phyloP scores from a whole-genome alignment of 2,113 vertebrate species.

The Synodontis membranacea region DNA sequence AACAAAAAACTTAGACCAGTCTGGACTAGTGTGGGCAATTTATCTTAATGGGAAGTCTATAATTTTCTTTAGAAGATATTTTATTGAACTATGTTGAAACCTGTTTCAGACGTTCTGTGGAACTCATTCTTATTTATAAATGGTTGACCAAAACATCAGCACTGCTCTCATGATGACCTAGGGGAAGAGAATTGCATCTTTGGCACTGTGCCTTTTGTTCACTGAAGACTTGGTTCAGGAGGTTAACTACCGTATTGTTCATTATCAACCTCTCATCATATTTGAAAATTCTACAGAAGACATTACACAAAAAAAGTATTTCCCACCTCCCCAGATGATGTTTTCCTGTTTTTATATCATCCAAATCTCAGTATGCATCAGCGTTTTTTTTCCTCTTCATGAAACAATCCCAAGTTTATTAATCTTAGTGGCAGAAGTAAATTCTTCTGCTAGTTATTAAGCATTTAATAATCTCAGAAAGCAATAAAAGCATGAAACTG shows the following conservation, averaged over 20 bases:
- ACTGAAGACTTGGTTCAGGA: neutral
- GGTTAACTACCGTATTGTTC: conserved; percentile 11
- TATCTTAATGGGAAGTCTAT: neutral
- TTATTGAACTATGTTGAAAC: neutral
- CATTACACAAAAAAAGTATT: neutral
- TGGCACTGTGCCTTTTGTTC: neutral
- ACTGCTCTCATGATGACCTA: neutral
- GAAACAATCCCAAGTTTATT: neutral
- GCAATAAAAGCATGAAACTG: neutral
- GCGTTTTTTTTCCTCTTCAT: neutral
- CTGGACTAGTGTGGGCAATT: neutral
- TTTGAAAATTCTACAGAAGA: conserved; percentile 29
- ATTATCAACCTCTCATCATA: neutral
- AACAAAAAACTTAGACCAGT: neutral
- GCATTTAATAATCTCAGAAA: neutral
- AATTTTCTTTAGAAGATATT: neutral
- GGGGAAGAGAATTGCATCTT: neutral
- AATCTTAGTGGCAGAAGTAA: neutral
- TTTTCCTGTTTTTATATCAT: conserved; percentile 5
- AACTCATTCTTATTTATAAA: neutral
- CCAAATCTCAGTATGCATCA: neutral
- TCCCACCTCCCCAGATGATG: conserved; percentile 25
- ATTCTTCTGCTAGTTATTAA: neutral
- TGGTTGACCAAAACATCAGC: no score
- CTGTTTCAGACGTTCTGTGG: neutral